Base-by-base conservation (phyloP, 2,797 vertebrate species). In the Chaunax sp. region DNA sequence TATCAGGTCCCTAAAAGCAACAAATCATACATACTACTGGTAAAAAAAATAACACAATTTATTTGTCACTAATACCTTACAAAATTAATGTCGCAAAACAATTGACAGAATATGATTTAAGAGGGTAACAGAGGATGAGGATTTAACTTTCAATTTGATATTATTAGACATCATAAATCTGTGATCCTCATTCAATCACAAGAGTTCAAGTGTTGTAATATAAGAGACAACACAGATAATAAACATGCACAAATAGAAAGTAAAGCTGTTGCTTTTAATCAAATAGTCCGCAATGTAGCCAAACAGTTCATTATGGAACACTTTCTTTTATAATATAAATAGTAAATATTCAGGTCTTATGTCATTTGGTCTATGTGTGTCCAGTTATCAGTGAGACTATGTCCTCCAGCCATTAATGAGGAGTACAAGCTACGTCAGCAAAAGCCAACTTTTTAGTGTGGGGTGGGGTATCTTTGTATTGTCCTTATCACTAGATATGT, bases 1-100 rank as follows among this genome's bases (percentile, higher is more conserved):
- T 72, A 99, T 93, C 76, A 94, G 86, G 80, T 97, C 96, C 92
- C 98, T 99, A 13, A 33, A 69, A 52, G 19, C 35, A 28, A 72
- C 19, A 57, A 5, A 60, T 13, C 54, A 70, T 14, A 69, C 67
- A 53, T 81, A 23, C 49, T 78, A 64, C 53, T 18, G 75, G 22
- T 3, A 59, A 44, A 14, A 46, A 8, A 43, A 14, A 20, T 0
- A 8, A 19, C 9, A 44, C 1, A 19, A 18, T 56, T 47, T 5
- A 35, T 25, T 45, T 23, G n/a, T 64, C 37, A 44, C 26, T 7
- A n/a, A 60, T 12, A 35, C 2, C 1, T 1, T 12, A 25, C 3
- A 52, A 43, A 55, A 44, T 25, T 9, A 11, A 64, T 4, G 8
- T 54, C 63, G 46, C 3, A 14, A 30, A 25, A 44, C 40, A 55